phyloP scores from a whole-genome alignment of 2,797 vertebrate genomes.

The Anabacerthia variegaticeps region DNA sequence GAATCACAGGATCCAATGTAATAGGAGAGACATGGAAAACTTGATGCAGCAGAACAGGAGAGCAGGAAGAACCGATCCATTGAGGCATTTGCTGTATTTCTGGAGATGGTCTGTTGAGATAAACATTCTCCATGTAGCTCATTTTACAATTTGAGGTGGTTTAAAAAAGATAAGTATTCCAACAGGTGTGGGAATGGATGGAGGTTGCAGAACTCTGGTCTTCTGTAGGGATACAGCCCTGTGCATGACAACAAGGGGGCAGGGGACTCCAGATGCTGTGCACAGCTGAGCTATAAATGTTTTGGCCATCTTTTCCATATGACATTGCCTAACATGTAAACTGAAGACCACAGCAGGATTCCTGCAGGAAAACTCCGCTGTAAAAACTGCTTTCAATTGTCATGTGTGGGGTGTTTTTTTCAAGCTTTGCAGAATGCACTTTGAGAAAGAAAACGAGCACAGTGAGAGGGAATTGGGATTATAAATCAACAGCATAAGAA shows the following conservation, averaged over 20 bases:
- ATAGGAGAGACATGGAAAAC: slow-evolving; percentile 39
- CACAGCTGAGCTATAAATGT: background rate
- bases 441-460: background rate
- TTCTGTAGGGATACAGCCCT: background rate
- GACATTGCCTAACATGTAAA: background rate
- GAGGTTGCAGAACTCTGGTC: background rate
- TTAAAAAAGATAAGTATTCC: background rate
- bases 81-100: background rate
- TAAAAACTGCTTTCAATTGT: background rate
- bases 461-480: background rate
- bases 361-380: background rate
- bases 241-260: background rate
- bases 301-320: background rate
- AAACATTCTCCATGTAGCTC: background rate
- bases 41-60: background rate
- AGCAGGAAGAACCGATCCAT: background rate
- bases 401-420: background rate
- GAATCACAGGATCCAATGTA: background rate
- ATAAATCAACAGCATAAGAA: slow-evolving; percentile 11
- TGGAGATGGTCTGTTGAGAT: background rate
- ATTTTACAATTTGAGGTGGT: background rate
- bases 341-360: background rate
- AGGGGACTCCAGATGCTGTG: background rate
- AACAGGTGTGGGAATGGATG: background rate
- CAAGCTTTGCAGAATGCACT: background rate